Evolutionary conservation across 2,888 invertebrate genomes (phyloP).

Genomic region (Subacronicta megacephala): DNA sequence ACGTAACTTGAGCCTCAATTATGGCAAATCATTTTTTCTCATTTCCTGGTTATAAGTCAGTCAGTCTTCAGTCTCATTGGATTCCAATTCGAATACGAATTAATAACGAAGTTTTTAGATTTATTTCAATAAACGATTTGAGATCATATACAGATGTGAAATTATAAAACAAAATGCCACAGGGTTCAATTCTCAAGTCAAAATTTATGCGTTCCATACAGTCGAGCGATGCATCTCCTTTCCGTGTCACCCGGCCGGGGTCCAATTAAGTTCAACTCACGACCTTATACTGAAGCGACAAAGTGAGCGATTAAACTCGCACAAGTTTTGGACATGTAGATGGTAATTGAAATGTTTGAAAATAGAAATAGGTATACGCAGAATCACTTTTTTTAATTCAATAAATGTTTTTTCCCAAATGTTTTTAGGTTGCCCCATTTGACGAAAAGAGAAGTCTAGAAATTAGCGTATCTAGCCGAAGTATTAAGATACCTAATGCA

Average conservation of each 20-base stretch:
- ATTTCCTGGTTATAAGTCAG: no score
- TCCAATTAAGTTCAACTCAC: constrained; percentile 89
- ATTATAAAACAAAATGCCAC: constrained; percentile 78
- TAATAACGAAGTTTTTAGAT: constrained; percentile 44
- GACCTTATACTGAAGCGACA: constrained; percentile 76
- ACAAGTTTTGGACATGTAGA: constrained; percentile 8
- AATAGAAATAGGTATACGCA: no score
- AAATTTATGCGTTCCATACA: constrained; percentile 87
- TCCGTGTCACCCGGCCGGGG: constrained; percentile 86
- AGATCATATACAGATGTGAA: constrained; percentile 61
- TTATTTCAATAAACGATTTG: constrained; percentile 55
- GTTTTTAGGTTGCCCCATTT: no score
- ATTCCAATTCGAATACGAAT: neutral
- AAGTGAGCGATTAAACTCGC: constrained; percentile 54
- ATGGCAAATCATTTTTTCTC: no score
- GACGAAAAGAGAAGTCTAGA: no score
- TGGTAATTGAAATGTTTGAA: constrained; percentile 12
- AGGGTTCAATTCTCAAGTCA: constrained; percentile 75
- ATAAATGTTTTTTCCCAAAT: no score
- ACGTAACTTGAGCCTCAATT: no score
- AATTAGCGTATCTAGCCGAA: no score
- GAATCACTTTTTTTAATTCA: no score
- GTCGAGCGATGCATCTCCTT: constrained; percentile 86
- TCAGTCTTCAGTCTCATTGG: no score
- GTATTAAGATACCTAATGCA: no score